Conservation (phyloP, 2,888 invertebrate species). For the Pandemis cinnamomeana region DNA sequence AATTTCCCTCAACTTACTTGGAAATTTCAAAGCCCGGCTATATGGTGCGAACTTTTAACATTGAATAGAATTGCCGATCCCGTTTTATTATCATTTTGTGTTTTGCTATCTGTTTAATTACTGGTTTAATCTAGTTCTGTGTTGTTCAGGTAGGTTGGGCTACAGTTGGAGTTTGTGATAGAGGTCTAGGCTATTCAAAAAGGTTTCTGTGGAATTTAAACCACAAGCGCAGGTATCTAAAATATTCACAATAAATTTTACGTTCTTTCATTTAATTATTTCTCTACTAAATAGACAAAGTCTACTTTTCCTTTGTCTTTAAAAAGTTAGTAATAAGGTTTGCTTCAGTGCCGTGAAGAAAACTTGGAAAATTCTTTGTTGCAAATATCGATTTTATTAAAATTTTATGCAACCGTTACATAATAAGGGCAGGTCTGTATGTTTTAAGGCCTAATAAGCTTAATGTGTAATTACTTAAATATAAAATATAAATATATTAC, state of each 20-base stretch:
- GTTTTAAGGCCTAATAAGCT: no score
- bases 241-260: not conserved
- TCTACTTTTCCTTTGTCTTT: no score
- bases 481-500: no score
- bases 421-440: no score
- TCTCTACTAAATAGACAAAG: no score
- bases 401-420: no score
- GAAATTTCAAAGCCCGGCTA: conserved; percentile 57
- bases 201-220: conserved; percentile 1
- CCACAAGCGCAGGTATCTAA: not conserved
- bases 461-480: no score
- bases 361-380: no score
- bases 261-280: not conserved
- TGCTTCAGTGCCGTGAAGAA: no score
- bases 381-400: no score
- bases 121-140: conserved; percentile 24
- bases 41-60: conserved; percentile 62
- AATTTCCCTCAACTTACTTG: conserved; percentile 68
- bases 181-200: conserved; percentile 14
- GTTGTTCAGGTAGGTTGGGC: conserved; percentile 12
- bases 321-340: no score
- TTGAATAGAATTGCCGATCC: conserved; percentile 54
- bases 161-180: conserved; percentile 15
- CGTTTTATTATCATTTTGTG: conserved; percentile 48
- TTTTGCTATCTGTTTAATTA: conserved; percentile 32